Evolutionary conservation across 1,140 invertebrate genomes (phyloP).

Genomic region (Procambarus virginalis): DNA sequence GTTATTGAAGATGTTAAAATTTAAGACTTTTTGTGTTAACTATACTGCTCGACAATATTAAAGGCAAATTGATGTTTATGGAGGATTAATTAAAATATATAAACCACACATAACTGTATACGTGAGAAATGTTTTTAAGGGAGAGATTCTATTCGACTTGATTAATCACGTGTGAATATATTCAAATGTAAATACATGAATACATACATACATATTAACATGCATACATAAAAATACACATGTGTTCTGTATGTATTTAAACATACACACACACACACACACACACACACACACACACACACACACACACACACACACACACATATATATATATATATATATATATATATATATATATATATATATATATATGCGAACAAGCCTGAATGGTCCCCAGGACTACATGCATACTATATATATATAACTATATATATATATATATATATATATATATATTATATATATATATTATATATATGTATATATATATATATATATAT

Average conservation of each 20-base stretch:
- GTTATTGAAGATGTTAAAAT: too few relatives aligned
- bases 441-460: slow-evolving; percentile 38
- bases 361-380: slow-evolving; percentile 39
- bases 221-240: slow-evolving; percentile 10
- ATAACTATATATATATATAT: too few relatives aligned
- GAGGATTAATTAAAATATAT: too few relatives aligned
- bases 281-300: background rate
- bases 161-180: background rate
- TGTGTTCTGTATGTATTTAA: slow-evolving; percentile 2
- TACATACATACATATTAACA: slow-evolving; percentile 6
- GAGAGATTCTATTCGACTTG: too few relatives aligned
- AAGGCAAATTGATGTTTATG: too few relatives aligned
- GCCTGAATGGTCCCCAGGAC: slow-evolving; percentile 21
- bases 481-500: slow-evolving; percentile 42
- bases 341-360: slow-evolving; percentile 24
- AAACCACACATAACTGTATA: too few relatives aligned
- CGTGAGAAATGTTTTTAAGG: too few relatives aligned
- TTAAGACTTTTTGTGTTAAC: too few relatives aligned
- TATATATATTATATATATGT: slow-evolving; percentile 30
- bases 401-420: slow-evolving; percentile 38
- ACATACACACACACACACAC: slow-evolving; percentile 3
- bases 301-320: background rate
- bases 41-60: too few relatives aligned
- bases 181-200: background rate
- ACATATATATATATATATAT: slow-evolving; percentile 17